Evolutionary conservation across 2,113 vertebrate species (phyloP).

Genomic region (Misgurnus anguillicaudatus): DNA sequence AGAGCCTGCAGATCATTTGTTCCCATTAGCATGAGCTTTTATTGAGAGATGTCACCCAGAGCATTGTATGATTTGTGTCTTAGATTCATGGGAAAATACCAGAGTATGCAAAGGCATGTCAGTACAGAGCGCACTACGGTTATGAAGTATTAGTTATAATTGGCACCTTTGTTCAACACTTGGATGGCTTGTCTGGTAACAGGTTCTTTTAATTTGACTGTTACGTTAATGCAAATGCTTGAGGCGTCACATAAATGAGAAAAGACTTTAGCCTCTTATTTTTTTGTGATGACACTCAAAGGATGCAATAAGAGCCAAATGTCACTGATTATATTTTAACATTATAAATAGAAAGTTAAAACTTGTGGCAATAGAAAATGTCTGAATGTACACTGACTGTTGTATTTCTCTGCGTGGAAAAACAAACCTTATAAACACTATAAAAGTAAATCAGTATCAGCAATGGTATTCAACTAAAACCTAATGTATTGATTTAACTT

Average conservation of each 20-base stretch:
- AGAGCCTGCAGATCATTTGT: background rate
- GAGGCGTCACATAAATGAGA: no score
- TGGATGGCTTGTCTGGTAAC: conserved; percentile 1
- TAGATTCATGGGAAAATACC: conserved; percentile 36
- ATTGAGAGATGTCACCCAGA: background rate
- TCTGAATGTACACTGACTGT: no score
- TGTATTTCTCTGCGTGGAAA: no score
- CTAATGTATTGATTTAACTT: background rate
- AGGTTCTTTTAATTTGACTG: conserved; percentile 5
- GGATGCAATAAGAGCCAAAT: background rate
- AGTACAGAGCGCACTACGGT: conserved; percentile 25
- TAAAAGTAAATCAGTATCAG: background rate
- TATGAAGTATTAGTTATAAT: conserved; percentile 18
- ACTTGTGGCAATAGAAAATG: background rate
- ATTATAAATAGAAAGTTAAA: no score
- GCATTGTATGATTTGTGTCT: conserved; percentile 23
- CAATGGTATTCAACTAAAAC: background rate
- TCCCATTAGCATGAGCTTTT: background rate
- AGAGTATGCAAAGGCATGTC: conserved; percentile 22
- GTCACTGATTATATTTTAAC: no score
- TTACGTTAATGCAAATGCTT: conserved; percentile 7
- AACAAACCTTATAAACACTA: no score
- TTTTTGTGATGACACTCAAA: background rate
- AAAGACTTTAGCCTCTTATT: no score
- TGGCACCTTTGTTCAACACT: background rate